Evolutionary conservation across 1,140 invertebrate species (phyloP).

Genomic region (Zelostemma sp.): DNA sequence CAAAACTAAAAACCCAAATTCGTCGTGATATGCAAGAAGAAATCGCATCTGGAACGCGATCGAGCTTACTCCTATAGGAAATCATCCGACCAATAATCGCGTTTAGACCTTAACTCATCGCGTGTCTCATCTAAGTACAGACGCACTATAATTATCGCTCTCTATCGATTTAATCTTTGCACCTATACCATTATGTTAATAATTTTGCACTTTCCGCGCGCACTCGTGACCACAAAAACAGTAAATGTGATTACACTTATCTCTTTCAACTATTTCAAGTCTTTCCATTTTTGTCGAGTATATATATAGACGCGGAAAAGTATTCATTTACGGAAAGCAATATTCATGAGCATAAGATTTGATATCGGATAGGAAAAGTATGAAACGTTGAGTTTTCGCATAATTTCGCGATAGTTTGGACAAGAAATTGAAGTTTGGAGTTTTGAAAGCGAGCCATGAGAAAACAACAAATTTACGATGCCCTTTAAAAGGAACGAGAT

Average conservation of each 20-base stretch:
- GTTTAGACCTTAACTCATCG: constrained; percentile 46
- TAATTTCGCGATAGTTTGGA: no score
- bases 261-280: not conserved
- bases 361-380: no score
- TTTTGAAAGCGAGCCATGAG: constrained; percentile 13
- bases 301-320: no score
- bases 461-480: constrained; percentile 13
- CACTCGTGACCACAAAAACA: constrained; percentile 29
- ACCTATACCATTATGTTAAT: constrained; percentile 43
- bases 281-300: no score
- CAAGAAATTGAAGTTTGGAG: no score
- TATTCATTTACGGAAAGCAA: no score
- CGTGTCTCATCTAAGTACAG: constrained; percentile 43
- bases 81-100: constrained; percentile 43
- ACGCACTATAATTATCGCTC: constrained; percentile 45
- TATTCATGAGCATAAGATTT: no score
- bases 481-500: constrained; percentile 28
- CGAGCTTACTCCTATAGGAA: no score
- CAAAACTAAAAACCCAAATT: no score
- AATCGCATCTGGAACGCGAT: constrained; percentile 42
- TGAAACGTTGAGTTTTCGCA: no score
- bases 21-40: constrained; percentile 32
- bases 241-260: not conserved
- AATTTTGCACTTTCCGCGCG: constrained; percentile 47
- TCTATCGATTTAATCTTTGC: constrained; percentile 42